phyloP scores from a whole-genome alignment of 2,888 invertebrate genomes.

The Endotricha flammealis region DNA sequence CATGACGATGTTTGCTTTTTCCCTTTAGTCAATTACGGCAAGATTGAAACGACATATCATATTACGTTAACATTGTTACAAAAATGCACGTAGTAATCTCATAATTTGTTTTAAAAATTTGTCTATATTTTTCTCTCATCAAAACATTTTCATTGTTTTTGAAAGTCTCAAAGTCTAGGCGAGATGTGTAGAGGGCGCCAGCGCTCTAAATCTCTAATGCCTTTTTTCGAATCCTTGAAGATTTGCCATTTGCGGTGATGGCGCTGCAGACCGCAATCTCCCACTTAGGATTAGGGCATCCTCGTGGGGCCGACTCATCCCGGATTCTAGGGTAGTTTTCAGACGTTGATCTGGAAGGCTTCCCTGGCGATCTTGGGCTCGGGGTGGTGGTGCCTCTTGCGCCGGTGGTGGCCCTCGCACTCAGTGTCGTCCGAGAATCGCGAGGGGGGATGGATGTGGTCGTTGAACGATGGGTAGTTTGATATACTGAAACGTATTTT shows the following conservation, averaged over 20 bases:
- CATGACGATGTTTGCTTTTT: too few species aligned
- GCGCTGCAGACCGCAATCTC: not conserved
- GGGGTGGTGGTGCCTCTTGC: constrained; percentile 47
- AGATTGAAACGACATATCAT: too few species aligned
- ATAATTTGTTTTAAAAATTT: too few species aligned
- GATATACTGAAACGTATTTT: constrained; percentile 80
- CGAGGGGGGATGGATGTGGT: constrained; percentile 90
- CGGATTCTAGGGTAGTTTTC: constrained; percentile 30
- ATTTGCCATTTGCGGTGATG: not conserved
- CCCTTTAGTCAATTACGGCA: too few species aligned
- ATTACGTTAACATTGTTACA: too few species aligned
- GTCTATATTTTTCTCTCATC: too few species aligned
- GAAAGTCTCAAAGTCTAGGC: too few species aligned
- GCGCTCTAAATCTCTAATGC: too few species aligned
- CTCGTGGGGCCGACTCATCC: not conserved
- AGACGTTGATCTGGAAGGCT: constrained; percentile 90
- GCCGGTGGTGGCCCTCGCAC: constrained; percentile 72
- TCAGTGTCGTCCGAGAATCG: constrained; percentile 89
- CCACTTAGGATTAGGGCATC: not conserved
- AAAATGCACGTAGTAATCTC: too few species aligned
- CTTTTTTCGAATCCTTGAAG: not conserved
- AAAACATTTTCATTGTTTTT: too few species aligned
- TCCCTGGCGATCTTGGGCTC: constrained; percentile 80
- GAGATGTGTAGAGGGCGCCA: too few species aligned
- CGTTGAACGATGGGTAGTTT: constrained; percentile 88